Evolutionary conservation across 2,888 invertebrate genomes (phyloP), one percentile per base, ranked within the genome.

Genomic region (Polymixis flavicincta): DNA sequence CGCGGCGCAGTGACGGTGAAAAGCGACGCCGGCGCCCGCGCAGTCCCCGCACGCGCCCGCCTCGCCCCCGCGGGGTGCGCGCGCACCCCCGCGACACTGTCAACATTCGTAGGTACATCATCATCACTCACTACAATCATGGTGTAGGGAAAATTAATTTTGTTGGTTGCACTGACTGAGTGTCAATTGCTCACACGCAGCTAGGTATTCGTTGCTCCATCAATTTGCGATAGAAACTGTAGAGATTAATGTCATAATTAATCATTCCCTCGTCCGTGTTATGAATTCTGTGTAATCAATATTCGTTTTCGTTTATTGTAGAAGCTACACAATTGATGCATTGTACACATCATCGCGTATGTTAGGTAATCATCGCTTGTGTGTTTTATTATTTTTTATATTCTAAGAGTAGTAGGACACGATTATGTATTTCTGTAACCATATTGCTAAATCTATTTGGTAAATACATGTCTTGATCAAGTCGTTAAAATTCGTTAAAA

Each of bases 1-100:
- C 92, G 92, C 93, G 92, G 85, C 89, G 92, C 91, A 90, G 89
- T 87, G 92, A 82, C 93, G 93, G 95, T 94, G 95, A 95, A 95
- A 96, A 95, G 93, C 93, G 92, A 83, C 92, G 90, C 83, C 92
- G 90, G 87, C 92, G 92, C 91, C 90, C 89, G 92, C 92, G 91
- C 90, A 88, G 87, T 69, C 91, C 89, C 89, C 90, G 88, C 89
- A 86, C 89, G 87, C 89, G 72, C 73, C 80, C 73, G 70, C 76
- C 78, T 74, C 78, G 74, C 74, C 65, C 77, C 83, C 74, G 83
- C 80, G 82, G 85, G 86, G 78, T 82, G 78, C 79, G 70, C 78
- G 79, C 78, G 72, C 83, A 86, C 85, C 87, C 87, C 84, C 82
- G 74, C 84, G 68, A 68, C 78, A 64, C 80, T 67, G 76, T 77